Conservation (phyloP, 2,888 invertebrate genomes). For the Mactromeris polynyma region DNA sequence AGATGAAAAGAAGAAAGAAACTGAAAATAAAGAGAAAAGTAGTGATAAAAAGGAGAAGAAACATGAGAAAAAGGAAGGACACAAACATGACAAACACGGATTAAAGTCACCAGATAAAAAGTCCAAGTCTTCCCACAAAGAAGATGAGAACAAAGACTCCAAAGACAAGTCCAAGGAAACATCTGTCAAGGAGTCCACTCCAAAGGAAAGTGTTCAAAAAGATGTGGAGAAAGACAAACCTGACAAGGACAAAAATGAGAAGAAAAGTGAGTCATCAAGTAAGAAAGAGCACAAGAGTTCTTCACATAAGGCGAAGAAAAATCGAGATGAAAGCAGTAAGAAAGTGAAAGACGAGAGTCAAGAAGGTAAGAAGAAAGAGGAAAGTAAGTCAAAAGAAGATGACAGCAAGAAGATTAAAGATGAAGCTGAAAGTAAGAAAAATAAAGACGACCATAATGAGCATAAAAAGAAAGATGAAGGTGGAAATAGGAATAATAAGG, state of each 20-base stretch:
- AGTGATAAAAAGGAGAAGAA: slow-evolving; percentile 66
- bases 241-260: slow-evolving; percentile 42
- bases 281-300: slow-evolving; percentile 69
- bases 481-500: slow-evolving; percentile 72
- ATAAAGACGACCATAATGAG: slow-evolving; percentile 68
- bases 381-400: slow-evolving; percentile 48
- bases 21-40: slow-evolving; percentile 60
- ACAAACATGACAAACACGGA: slow-evolving; percentile 66
- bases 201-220: slow-evolving; percentile 58
- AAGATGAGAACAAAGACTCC: slow-evolving; percentile 46
- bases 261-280: slow-evolving; percentile 45
- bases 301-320: slow-evolving; percentile 62
- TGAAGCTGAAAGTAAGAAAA: slow-evolving; percentile 55
- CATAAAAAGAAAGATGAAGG: slow-evolving; percentile 67
- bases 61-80: slow-evolving; percentile 61
- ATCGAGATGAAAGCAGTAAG: slow-evolving; percentile 56
- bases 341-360: slow-evolving; percentile 73
- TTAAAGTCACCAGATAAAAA: slow-evolving; percentile 68
- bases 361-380: slow-evolving; percentile 77
- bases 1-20: slow-evolving; percentile 73
- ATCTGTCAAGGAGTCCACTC: slow-evolving; percentile 53
- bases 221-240: slow-evolving; percentile 34
- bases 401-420: slow-evolving; percentile 60
- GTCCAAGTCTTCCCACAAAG: slow-evolving; percentile 56
- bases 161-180: slow-evolving; percentile 49